These are phyloP conservation scores for Gastrophryne carolinensis DNA, from an alignment of 2,797 vertebrate genomes.

Conservation along the genomic window DNA sequence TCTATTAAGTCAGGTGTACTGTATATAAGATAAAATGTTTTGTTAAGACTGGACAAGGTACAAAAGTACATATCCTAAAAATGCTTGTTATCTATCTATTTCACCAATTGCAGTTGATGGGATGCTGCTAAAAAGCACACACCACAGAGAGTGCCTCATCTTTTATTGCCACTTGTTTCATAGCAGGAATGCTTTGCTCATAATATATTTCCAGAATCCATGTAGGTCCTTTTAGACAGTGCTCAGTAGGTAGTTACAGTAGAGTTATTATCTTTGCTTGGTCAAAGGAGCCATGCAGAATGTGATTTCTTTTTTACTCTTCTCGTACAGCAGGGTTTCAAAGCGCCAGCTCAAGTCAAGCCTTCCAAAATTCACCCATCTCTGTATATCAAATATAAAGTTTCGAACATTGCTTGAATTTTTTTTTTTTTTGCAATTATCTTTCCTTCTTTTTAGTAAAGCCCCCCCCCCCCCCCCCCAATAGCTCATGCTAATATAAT, in stretches of 20 bases:
- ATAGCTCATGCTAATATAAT: too few species aligned
- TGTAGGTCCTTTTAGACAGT: constrained; percentile 36
- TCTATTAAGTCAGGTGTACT: too few species aligned
- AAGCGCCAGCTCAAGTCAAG: not conserved
- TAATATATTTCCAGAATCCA: constrained; percentile 41
- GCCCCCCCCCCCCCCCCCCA: too few species aligned
- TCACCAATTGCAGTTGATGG: constrained; percentile 19
- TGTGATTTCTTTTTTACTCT: constrained; percentile 38
- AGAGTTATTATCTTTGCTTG: constrained; percentile 41
- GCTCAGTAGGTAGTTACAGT: constrained; percentile 48
- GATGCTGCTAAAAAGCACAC: constrained; percentile 31
- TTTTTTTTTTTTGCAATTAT: too few species aligned
- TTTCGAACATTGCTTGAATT: too few species aligned
- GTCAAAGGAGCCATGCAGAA: constrained; percentile 40
- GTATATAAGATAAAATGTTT: not conserved
- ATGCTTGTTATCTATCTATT: constrained; percentile 30
- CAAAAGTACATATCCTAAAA: not conserved
- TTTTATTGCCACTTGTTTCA: constrained; percentile 37
- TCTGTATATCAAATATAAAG: too few species aligned
- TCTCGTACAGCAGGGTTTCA: not conserved
- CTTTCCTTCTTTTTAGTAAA: too few species aligned
- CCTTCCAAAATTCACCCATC: constrained; percentile 4
- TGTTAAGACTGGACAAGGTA: not conserved
- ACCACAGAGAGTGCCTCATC: constrained; percentile 12
- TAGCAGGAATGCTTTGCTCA: constrained; percentile 13